Evolutionary conservation across 2,113 vertebrate genomes (phyloP).

Genomic region (Rattus rattus): DNA sequence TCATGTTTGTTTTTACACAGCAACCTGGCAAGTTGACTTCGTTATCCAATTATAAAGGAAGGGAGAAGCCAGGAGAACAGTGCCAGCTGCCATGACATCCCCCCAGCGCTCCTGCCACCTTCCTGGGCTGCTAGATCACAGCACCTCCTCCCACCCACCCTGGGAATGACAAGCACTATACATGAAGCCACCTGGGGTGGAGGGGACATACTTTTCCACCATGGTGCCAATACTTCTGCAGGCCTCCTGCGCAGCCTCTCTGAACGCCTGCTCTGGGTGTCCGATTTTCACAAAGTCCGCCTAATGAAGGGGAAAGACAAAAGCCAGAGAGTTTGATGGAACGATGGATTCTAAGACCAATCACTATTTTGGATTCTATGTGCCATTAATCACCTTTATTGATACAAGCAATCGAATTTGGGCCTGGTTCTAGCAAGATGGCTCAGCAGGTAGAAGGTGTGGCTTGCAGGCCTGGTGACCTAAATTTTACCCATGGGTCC

Average conservation of each 20-base stretch:
- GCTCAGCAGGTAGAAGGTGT: neutral
- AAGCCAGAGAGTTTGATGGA: neutral
- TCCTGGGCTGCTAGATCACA: neutral
- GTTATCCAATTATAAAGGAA: neutral
- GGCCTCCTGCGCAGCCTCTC: conserved; percentile 95
- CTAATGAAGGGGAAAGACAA: conserved; percentile 82
- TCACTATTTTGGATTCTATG: neutral
- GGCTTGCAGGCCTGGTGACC: neutral
- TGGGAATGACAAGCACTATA: no score
- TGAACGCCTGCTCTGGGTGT: conserved; percentile 93
- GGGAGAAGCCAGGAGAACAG: no score
- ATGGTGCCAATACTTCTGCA: conserved; percentile 94
- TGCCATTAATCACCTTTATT: neutral
- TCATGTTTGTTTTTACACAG: neutral
- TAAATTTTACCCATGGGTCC: neutral
- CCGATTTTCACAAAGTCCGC: conserved; percentile 98
- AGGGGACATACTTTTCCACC: conserved; percentile 93
- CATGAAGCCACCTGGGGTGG: accelerated
- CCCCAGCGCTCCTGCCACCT: accelerated
- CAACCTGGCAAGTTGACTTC: no score
- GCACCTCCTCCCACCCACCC: neutral
- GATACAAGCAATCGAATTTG: neutral
- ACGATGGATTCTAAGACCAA: neutral
- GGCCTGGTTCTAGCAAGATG: neutral
- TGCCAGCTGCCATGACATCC: accelerated